Evolutionary conservation across 2,888 invertebrate species (phyloP).

Genomic region (Gisinianus flammeolus): DNA sequence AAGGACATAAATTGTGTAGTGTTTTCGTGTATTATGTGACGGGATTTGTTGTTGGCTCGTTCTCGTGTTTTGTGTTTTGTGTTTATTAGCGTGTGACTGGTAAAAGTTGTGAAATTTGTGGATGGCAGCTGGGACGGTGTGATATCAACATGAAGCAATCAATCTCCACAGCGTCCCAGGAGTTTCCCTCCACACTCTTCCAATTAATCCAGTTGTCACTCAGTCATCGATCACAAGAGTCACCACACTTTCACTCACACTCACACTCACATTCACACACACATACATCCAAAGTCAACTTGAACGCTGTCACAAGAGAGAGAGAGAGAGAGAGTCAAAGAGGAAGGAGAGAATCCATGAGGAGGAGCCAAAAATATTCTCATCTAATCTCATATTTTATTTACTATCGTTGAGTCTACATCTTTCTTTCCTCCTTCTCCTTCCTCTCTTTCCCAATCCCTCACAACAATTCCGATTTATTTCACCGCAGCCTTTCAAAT

Average conservation of each 20-base stretch:
- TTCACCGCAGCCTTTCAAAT: background rate
- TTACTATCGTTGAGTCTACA: background rate
- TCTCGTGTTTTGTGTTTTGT: too few relatives aligned
- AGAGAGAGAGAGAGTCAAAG: too few relatives aligned
- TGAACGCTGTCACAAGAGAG: conserved; percentile 15
- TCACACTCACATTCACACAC: too few relatives aligned
- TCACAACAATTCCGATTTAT: background rate
- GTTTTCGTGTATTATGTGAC: background rate
- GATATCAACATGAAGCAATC: conserved; percentile 44
- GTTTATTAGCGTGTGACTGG: conserved; percentile 21
- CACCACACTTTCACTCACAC: background rate
- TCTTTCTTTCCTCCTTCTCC: background rate
- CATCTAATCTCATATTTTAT: background rate
- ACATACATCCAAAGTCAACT: background rate
- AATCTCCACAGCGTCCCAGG: conserved; percentile 51
- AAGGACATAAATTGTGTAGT: background rate
- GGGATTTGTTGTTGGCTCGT: too few relatives aligned
- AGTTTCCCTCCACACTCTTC: conserved; percentile 37
- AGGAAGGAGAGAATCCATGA: background rate
- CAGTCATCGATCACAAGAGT: conserved; percentile 36
- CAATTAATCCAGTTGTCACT: conserved; percentile 52
- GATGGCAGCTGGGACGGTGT: conserved; percentile 36
- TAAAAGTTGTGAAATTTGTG: conserved; percentile 21
- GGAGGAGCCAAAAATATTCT: conserved; percentile 8
- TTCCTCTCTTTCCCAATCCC: background rate